These are phyloP conservation scores for Conus betulinus DNA, from an alignment of 1,140 invertebrate species.

Conservation along the genomic window DNA sequence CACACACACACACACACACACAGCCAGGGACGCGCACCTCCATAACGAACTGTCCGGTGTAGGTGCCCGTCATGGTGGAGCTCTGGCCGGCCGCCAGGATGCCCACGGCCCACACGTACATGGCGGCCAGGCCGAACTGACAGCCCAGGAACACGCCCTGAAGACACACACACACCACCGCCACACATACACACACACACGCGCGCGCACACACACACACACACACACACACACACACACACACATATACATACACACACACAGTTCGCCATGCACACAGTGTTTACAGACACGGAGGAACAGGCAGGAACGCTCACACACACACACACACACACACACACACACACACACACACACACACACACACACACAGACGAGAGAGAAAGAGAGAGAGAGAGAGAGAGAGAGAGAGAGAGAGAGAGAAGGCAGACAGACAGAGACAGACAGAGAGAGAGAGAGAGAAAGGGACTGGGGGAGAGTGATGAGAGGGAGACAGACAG, in stretches of 20 bases:
- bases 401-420: background rate
- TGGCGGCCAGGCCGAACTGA: conserved; percentile 85
- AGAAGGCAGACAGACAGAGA: background rate
- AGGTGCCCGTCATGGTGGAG: conserved; percentile 84
- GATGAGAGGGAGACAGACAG: background rate
- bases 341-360: too few relatives aligned
- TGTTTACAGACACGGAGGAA: background rate
- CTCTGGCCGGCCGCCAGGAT: conserved; percentile 93
- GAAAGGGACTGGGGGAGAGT: background rate
- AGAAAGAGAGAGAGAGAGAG: background rate
- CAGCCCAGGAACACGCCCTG: conserved; percentile 89
- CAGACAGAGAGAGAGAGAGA: background rate
- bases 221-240: conserved; percentile 18
- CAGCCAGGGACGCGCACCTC: conserved; percentile 68
- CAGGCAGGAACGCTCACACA: too few relatives aligned
- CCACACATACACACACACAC: too few relatives aligned
- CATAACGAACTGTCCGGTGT: conserved; percentile 81
- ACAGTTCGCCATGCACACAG: background rate
- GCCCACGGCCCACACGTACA: conserved; percentile 94
- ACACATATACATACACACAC: background rate
- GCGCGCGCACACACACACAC: background rate
- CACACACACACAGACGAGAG: background rate
- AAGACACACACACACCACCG: conserved; percentile 9
- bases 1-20: too few relatives aligned
- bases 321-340: too few relatives aligned